Conservation (phyloP, 2,888 invertebrate genomes). For the Eilema sororculum region DNA sequence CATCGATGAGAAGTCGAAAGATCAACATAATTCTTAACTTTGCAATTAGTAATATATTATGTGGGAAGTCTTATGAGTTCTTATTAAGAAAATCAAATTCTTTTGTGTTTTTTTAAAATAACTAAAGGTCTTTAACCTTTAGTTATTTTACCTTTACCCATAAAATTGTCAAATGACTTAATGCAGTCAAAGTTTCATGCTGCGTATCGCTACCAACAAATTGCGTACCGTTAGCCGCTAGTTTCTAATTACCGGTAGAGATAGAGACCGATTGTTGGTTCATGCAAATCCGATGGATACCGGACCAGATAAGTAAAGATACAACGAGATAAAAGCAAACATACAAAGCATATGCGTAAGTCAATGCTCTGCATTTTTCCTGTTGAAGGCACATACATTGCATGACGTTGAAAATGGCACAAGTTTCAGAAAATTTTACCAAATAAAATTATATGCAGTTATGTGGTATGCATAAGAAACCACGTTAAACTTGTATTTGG, state of each 20-base stretch:
- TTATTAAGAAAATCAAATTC: too few species aligned
- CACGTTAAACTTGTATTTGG: background rate
- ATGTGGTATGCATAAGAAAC: background rate
- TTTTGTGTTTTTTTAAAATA: background rate
- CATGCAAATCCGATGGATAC: constrained; percentile 79
- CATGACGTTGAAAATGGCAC: background rate
- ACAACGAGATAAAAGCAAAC: constrained; percentile 51
- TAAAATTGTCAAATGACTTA: constrained; percentile 29
- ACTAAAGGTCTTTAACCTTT: constrained; percentile 4
- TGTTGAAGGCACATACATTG: constrained; percentile 21
- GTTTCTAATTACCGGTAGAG: constrained; percentile 81
- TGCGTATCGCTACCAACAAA: constrained; percentile 65
- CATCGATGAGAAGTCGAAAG: too few species aligned
- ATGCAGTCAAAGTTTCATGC: constrained; percentile 55
- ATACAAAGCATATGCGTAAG: constrained; percentile 43
- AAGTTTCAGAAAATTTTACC: constrained; percentile 4
- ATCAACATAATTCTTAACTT: background rate
- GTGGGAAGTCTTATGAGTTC: background rate
- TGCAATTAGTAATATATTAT: background rate
- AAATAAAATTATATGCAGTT: background rate
- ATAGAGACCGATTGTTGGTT: constrained; percentile 80
- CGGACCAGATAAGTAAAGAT: constrained; percentile 63
- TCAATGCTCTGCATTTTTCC: constrained; percentile 41
- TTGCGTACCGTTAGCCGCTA: constrained; percentile 77
- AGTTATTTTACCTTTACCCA: too few species aligned